Evolutionary conservation across 2,888 invertebrate genomes (phyloP).

Genomic region (Netelia inedita): DNA sequence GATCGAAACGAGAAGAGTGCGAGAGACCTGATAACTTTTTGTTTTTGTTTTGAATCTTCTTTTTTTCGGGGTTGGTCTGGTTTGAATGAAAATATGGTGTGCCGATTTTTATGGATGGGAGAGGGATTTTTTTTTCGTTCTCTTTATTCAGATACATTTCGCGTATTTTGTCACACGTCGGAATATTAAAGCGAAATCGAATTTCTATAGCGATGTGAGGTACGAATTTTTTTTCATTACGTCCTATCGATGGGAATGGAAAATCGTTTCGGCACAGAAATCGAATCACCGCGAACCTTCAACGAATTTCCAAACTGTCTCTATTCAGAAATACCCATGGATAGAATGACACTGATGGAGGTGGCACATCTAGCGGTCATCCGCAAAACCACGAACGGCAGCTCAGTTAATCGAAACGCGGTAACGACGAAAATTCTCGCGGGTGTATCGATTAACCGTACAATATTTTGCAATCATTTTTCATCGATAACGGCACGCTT

Average conservation of each 20-base stretch:
- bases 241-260: not conserved
- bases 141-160: no score
- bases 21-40: no score
- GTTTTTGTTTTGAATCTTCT: no score
- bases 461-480: constrained; percentile 41
- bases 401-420: constrained; percentile 57
- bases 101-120: no score
- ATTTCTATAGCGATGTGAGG: no score
- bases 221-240: not conserved
- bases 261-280: constrained; percentile 39
- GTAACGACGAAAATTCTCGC: constrained; percentile 11
- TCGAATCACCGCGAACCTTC: constrained; percentile 20
- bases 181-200: no score
- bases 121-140: no score
- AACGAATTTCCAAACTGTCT: constrained; percentile 32
- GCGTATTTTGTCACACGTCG: no score
- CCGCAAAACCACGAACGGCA: constrained; percentile 50
- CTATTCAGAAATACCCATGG: not conserved
- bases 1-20: no score
- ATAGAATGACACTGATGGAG: not conserved
- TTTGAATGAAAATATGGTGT: no score
- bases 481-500: not conserved
- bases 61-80: no score
- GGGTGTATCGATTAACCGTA: constrained; percentile 11
- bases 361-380: constrained; percentile 40